Evolutionary conservation across 2,113 vertebrate species (phyloP).

Genomic region (Struthio camelus): DNA sequence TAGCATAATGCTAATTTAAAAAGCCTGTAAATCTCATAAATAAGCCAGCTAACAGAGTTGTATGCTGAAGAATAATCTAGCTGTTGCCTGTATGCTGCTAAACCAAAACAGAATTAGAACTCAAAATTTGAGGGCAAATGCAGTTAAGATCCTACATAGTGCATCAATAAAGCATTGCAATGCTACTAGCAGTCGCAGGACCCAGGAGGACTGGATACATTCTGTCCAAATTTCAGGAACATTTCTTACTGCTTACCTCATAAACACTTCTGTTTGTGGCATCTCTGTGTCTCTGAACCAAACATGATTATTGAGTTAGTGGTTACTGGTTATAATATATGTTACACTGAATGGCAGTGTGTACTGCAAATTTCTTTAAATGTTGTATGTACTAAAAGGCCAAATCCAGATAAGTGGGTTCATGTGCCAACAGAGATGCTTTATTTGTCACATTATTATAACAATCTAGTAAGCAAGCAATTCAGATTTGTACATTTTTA

Average conservation of each 20-base stretch:
- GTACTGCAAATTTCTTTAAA: constrained; percentile 60
- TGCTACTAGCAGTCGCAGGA: constrained; percentile 76
- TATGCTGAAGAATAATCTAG: constrained; percentile 71
- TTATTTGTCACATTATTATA: constrained; percentile 74
- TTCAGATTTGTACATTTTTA: constrained; percentile 71
- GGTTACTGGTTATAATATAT: constrained; percentile 63
- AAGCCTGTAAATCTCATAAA: constrained; percentile 68
- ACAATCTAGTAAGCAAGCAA: constrained; percentile 73
- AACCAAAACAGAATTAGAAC: constrained; percentile 77
- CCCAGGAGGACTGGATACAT: constrained; percentile 75
- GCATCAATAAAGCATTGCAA: constrained; percentile 60
- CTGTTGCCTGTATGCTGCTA: constrained; percentile 79
- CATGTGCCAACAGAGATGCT: constrained; percentile 71
- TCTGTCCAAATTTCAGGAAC: constrained; percentile 81
- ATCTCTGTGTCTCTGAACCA: constrained; percentile 75
- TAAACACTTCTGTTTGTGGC: constrained; percentile 71
- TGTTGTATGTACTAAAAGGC: constrained; percentile 71
- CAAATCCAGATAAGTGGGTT: constrained; percentile 76
- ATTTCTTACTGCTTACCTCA: constrained; percentile 84
- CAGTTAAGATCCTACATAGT: constrained; percentile 69
- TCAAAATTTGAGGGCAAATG: constrained; percentile 66
- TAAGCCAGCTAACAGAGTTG: constrained; percentile 72
- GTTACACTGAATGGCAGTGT: constrained; percentile 57
- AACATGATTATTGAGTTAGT: constrained; percentile 68
- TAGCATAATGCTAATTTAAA: constrained; percentile 70